Conservation (phyloP, 1,140 invertebrate species). For the Drosophila nigrodunni region DNA sequence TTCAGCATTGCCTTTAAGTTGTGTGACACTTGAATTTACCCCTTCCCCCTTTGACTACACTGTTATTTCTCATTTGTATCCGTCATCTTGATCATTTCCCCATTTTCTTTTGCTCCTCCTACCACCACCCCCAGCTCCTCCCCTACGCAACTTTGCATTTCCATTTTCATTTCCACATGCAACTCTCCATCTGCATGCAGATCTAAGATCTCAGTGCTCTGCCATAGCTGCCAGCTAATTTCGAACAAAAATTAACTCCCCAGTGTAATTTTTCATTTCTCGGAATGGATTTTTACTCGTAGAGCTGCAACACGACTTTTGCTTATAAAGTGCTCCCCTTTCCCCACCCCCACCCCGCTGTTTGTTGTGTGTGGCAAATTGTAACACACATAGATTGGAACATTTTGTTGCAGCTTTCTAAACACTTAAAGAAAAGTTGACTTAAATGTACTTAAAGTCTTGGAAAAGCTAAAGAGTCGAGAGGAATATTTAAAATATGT, state of each 20-base stretch:
- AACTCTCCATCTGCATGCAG: constrained; percentile 19
- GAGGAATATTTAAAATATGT: too few relatives aligned
- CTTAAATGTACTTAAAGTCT: too few relatives aligned
- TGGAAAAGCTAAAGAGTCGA: neutral
- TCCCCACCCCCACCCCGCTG: neutral
- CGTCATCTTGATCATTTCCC: constrained; percentile 61
- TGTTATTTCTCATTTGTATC: constrained; percentile 71
- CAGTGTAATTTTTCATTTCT: constrained; percentile 82
- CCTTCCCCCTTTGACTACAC: constrained; percentile 2
- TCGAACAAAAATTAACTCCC: constrained; percentile 79
- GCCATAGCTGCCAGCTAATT: constrained; percentile 75
- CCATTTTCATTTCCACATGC: constrained; percentile 8
- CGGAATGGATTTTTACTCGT: constrained; percentile 64
- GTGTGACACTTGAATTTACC: constrained; percentile 20
- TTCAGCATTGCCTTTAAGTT: constrained; percentile 24
- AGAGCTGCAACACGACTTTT: constrained; percentile 58
- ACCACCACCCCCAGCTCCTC: neutral
- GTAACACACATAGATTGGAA: constrained; percentile 65
- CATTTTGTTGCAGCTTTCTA: constrained; percentile 52
- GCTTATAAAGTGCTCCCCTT: constrained; percentile 25
- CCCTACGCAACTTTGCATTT: constrained; percentile 24
- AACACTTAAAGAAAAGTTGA: constrained; percentile 15
- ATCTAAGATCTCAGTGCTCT: constrained; percentile 41
- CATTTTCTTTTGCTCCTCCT: constrained; percentile 1
- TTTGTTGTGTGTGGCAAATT: constrained; percentile 36